Conservation (phyloP, 2,797 vertebrate species). For the Alauda arvensis region DNA sequence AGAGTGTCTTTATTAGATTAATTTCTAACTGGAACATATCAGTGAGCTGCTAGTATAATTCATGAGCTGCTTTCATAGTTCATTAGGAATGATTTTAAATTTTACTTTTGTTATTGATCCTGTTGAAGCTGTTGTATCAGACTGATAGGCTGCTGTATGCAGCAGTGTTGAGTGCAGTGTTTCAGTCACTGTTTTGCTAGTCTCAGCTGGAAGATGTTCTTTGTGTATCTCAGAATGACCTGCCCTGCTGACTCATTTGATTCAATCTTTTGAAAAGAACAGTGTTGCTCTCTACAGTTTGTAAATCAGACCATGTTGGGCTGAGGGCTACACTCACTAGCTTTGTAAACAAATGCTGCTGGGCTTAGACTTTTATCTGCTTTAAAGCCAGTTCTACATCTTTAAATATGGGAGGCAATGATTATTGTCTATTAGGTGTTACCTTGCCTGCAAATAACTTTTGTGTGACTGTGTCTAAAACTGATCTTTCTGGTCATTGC, state of each 20-base stretch:
- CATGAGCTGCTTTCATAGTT: background rate
- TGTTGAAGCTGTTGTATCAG: background rate
- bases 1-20: background rate
- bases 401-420: background rate
- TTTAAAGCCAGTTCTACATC: background rate
- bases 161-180: background rate
- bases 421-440: background rate
- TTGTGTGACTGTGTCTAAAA: background rate
- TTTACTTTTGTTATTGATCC: background rate
- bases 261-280: background rate
- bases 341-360: background rate
- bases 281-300: background rate
- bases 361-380: background rate
- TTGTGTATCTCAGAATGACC: background rate
- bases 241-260: background rate
- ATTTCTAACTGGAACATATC: background rate
- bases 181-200: background rate
- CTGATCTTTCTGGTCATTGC: background rate
- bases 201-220: conserved; percentile 14
- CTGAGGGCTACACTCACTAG: background rate
- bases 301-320: background rate
- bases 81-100: background rate
- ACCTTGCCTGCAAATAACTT: background rate
- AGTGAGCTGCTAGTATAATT: background rate
- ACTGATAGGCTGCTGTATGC: background rate